Conservation (phyloP, 53 echinoderm and acorn worm genomes). For the Stichopus horrens region DNA sequence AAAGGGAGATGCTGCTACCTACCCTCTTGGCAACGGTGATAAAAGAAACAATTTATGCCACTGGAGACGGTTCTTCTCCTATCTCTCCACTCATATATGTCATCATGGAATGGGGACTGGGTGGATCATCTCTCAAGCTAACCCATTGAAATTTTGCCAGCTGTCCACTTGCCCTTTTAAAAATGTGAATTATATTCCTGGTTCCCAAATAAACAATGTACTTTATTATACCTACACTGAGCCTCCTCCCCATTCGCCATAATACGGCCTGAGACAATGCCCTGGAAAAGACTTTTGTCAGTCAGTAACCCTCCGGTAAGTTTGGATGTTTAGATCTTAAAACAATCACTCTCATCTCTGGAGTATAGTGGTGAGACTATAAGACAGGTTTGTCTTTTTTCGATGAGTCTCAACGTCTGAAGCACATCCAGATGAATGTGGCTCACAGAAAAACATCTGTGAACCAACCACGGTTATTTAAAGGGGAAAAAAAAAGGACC, state of each 20-base stretch:
- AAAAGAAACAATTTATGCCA: too few relatives aligned
- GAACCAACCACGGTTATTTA: too few relatives aligned
- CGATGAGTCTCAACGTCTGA: too few relatives aligned
- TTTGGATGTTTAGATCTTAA: slow-evolving; percentile 25
- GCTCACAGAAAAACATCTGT: too few relatives aligned
- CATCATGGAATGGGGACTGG: not conserved
- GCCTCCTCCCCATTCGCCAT: not conserved
- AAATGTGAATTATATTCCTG: not conserved
- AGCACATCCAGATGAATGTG: too few relatives aligned
- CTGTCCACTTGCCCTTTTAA: not conserved
- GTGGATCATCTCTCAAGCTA: not conserved
- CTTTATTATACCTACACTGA: not conserved
- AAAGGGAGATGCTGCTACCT: too few relatives aligned
- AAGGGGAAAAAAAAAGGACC: too few relatives aligned
- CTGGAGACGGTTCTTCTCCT: not conserved
- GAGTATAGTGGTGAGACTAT: not conserved
- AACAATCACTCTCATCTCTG: slow-evolving; percentile 14
- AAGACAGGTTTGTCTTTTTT: too few relatives aligned
- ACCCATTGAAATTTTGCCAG: not conserved
- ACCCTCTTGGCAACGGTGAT: too few relatives aligned
- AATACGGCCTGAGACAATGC: too few relatives aligned
- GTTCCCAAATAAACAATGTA: not conserved
- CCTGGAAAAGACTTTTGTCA: too few relatives aligned
- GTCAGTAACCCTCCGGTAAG: too few relatives aligned
- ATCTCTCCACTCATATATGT: not conserved